phyloP scores from a whole-genome alignment of 2,888 invertebrate species.

The Apantesis nais region DNA sequence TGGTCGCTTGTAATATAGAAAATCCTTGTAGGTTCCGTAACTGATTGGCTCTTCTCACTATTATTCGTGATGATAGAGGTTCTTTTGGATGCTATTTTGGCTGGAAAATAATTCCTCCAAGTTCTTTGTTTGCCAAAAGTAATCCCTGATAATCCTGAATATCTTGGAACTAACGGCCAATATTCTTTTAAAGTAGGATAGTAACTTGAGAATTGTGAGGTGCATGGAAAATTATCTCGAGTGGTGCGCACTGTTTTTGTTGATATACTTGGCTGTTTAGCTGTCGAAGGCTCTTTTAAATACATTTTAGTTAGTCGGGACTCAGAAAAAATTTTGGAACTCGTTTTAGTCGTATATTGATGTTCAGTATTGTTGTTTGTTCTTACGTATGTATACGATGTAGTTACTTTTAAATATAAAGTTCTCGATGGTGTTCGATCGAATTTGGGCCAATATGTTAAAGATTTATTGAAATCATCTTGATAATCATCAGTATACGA shows the following conservation, averaged over 20 bases:
- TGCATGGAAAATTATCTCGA: not conserved
- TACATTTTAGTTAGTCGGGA: not conserved
- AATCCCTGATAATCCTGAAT: not conserved
- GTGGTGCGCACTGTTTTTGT: not conserved
- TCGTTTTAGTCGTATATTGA: not conserved
- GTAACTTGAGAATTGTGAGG: not conserved
- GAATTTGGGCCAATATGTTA: slow-evolving; percentile 4
- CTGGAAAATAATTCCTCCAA: slow-evolving; percentile 34
- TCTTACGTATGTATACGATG: not conserved
- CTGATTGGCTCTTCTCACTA: not conserved
- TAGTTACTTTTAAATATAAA: not conserved
- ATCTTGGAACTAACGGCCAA: slow-evolving; percentile 3
- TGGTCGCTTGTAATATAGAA: not conserved
- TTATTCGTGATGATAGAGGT: not conserved
- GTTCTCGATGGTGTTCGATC: not conserved
- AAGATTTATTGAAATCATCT: not conserved
- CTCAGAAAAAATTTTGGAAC: not conserved
- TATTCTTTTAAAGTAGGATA: not conserved
- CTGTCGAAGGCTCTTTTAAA: no score
- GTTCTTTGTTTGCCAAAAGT: slow-evolving; percentile 16
- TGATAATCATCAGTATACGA: not conserved
- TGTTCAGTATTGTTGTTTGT: not conserved
- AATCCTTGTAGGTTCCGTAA: not conserved
- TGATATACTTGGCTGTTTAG: not conserved
- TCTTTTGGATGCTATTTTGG: not conserved